Percentiles rank a stretch among this genome's conserved stretches.
These are phyloP conservation scores for Aegypius monachus DNA, from an alignment of 2,113 vertebrate species.

Conservation along the genomic window DNA sequence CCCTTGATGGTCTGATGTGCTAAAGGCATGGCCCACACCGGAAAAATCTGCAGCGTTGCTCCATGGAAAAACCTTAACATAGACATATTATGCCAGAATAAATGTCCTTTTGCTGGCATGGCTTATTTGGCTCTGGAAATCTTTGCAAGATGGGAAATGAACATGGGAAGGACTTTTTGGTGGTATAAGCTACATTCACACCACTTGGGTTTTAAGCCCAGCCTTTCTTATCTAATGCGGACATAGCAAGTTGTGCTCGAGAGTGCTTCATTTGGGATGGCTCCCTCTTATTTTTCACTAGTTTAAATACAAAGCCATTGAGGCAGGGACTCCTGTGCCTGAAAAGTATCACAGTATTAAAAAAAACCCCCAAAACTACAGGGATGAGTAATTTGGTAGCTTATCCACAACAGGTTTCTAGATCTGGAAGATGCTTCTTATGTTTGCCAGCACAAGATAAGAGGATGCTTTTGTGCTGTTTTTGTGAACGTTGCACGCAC, in stretches of 20 bases:
- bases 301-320: not conserved
- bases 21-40: not conserved
- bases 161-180: not conserved
- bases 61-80: accelerated
- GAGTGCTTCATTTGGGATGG: not conserved
- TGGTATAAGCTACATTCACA: not conserved
- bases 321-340: not conserved
- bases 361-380: not conserved
- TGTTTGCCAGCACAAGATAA: not conserved
- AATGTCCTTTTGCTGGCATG: not conserved
- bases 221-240: not conserved
- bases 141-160: not conserved
- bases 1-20: not conserved
- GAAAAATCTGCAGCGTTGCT: not conserved
- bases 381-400: not conserved
- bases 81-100: not conserved
- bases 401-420: not conserved
- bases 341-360: not conserved
- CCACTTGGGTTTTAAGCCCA: not conserved
- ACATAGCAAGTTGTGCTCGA: not conserved
- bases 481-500: not conserved
- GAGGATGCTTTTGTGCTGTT: not conserved
- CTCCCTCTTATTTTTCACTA: not conserved
- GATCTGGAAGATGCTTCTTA: not conserved
- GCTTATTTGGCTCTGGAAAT: not conserved